Conservation (phyloP, 2,888 invertebrate genomes). For the Drosophila birchii region DNA sequence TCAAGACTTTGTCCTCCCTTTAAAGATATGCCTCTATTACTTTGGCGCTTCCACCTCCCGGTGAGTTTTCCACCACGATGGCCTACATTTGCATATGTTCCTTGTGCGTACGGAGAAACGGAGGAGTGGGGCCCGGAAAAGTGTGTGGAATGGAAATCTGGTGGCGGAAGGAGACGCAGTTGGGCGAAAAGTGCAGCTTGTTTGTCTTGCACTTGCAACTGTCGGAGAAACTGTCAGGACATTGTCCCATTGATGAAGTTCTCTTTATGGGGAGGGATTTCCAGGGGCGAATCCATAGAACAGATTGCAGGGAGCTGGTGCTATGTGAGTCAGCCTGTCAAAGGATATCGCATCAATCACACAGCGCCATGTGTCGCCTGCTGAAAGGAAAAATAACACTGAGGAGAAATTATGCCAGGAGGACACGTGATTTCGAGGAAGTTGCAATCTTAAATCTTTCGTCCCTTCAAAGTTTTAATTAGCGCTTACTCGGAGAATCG, state of each 20-base stretch:
- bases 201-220: slow-evolving; percentile 60
- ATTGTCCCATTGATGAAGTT: slow-evolving; percentile 57
- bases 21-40: too few species aligned
- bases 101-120: slow-evolving; percentile 12
- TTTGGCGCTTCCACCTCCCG: background rate
- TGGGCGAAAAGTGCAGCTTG: slow-evolving; percentile 48
- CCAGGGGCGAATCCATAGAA: slow-evolving; percentile 4
- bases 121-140: background rate
- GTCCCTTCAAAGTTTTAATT: slow-evolving; percentile 26
- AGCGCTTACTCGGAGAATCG: slow-evolving; percentile 30
- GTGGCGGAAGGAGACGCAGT: slow-evolving; percentile 31
- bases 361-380: slow-evolving; percentile 31
- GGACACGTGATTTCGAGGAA: background rate
- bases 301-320: background rate
- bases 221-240: slow-evolving; percentile 51
- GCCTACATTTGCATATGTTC: slow-evolving; percentile 35
- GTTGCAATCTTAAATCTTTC: slow-evolving; percentile 12
- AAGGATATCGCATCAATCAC: slow-evolving; percentile 57
- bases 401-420: background rate
- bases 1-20: background rate
- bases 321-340: slow-evolving; percentile 33
- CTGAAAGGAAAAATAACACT: slow-evolving; percentile 22
- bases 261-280: background rate
- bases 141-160: background rate
- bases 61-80: background rate